These are phyloP conservation scores for Saccopteryx bilineata DNA, from an alignment of 2,113 vertebrate species.

Conservation along the genomic window DNA sequence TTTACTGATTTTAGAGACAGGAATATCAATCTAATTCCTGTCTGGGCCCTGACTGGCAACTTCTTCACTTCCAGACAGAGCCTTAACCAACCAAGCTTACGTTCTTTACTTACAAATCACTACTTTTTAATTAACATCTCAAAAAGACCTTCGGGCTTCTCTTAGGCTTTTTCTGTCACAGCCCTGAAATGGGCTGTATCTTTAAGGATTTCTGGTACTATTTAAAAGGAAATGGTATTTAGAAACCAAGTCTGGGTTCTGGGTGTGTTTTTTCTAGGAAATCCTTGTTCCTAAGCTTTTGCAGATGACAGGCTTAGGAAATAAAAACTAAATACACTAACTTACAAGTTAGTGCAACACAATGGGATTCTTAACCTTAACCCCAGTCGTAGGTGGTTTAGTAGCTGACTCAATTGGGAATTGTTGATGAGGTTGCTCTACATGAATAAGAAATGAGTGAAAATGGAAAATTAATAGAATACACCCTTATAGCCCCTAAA, in stretches of 20 bases:
- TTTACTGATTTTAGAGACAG: too few relatives aligned
- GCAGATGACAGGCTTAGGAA: background rate
- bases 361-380: background rate
- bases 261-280: background rate
- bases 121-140: background rate
- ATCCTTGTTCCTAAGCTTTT: background rate
- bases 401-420: background rate
- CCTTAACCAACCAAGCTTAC: background rate
- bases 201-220: background rate
- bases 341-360: background rate
- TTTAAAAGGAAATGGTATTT: background rate
- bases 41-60: too few relatives aligned
- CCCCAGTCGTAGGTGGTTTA: background rate
- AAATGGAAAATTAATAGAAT: background rate
- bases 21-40: too few relatives aligned
- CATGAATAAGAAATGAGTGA: background rate
- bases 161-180: background rate
- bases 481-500: background rate
- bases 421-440: background rate
- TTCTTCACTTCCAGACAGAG: too few relatives aligned
- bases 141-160: background rate
- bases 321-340: background rate
- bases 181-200: background rate
- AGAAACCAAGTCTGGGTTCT: background rate
- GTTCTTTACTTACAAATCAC: background rate